Conservation (phyloP, 1,140 invertebrate genomes). For the Euwallacea similis region DNA sequence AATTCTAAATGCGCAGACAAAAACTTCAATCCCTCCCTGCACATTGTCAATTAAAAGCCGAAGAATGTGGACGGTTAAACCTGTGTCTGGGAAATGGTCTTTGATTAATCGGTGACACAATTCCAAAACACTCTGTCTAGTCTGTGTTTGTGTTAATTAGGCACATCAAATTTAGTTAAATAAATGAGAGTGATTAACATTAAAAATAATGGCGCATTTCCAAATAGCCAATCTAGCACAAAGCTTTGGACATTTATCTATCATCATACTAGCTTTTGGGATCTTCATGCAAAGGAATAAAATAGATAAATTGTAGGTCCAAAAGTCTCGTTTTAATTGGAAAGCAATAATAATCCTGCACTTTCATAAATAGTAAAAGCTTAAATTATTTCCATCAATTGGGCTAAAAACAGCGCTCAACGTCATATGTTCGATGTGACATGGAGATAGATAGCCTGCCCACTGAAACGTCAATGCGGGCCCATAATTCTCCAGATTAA, state of each 20-base stretch:
- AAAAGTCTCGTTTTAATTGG: too few relatives aligned
- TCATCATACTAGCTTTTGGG: too few relatives aligned
- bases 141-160: constrained; percentile 19
- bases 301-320: too few relatives aligned
- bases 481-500: constrained; percentile 31
- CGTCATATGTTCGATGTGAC: constrained; percentile 7
- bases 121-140: constrained; percentile 21
- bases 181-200: constrained; percentile 18
- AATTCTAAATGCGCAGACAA: too few relatives aligned
- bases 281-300: too few relatives aligned
- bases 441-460: constrained; percentile 25
- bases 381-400: constrained; percentile 8
- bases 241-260: too few relatives aligned
- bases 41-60: constrained; percentile 15
- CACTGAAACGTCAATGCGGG: constrained; percentile 20
- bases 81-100: not conserved
- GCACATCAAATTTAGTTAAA: constrained; percentile 22
- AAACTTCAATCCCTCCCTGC: not conserved
- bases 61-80: constrained; percentile 20
- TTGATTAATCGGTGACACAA: constrained; percentile 30
- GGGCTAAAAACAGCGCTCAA: constrained; percentile 1
- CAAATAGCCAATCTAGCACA: too few relatives aligned
- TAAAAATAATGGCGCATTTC: not conserved
- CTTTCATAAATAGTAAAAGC: not conserved
- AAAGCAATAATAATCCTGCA: too few relatives aligned